Evolutionary conservation across 2,113 vertebrate species (phyloP).

Genomic region (Sebastes fasciatus): DNA sequence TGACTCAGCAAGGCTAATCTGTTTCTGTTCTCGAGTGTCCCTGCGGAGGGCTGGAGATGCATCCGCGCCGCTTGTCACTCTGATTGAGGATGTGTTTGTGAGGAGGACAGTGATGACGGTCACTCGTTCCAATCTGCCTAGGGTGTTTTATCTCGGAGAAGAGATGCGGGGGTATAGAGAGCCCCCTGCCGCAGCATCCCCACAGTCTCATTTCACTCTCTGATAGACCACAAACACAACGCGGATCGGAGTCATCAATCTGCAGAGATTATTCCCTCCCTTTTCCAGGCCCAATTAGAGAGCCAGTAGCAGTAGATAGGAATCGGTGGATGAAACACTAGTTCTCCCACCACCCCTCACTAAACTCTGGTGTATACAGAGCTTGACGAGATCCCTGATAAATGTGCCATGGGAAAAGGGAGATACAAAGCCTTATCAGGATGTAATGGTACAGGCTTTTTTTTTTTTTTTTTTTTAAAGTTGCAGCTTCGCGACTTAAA

Average conservation of each 20-base stretch:
- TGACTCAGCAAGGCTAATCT: slow-evolving; percentile 73
- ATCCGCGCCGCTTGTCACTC: slow-evolving; percentile 65
- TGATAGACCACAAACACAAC: slow-evolving; percentile 84
- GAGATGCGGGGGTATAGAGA: slow-evolving; percentile 56
- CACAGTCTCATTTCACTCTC: slow-evolving; percentile 84
- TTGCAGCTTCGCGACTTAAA: slow-evolving; percentile 66
- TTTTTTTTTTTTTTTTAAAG: slow-evolving; percentile 55
- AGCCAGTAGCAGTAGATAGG: slow-evolving; percentile 66
- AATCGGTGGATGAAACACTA: slow-evolving; percentile 65
- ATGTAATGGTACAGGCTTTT: slow-evolving; percentile 72
- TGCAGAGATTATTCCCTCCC: slow-evolving; percentile 74
- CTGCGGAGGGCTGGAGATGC: slow-evolving; percentile 53
- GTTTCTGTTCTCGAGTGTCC: slow-evolving; percentile 52
- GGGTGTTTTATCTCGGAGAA: slow-evolving; percentile 74
- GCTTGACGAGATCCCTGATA: slow-evolving; percentile 74
- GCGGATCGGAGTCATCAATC: slow-evolving; percentile 78
- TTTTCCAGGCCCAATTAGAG: slow-evolving; percentile 79
- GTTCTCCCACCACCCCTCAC: slow-evolving; percentile 62
- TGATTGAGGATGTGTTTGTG: slow-evolving; percentile 79
- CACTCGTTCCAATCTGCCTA: slow-evolving; percentile 76
- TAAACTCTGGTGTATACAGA: slow-evolving; percentile 69
- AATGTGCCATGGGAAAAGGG: slow-evolving; percentile 69
- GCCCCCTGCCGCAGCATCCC: slow-evolving; percentile 67
- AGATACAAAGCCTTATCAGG: slow-evolving; percentile 78
- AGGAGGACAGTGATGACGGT: slow-evolving; percentile 75